Percentiles rank a stretch among this genome's conserved stretches.
phyloP scores from a whole-genome alignment of 1,140 invertebrate genomes.

The Sitobion miscanthi region DNA sequence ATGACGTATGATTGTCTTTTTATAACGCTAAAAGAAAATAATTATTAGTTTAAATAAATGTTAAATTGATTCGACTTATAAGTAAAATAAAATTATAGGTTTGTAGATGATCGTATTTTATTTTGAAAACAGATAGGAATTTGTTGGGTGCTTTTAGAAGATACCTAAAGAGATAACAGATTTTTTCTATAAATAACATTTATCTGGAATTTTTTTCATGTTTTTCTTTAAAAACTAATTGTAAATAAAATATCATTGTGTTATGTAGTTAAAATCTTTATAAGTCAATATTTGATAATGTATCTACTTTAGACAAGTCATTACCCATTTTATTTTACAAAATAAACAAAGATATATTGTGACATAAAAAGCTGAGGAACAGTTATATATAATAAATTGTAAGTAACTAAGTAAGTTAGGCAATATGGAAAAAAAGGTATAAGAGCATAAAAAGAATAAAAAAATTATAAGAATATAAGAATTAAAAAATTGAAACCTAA shows the following conservation, averaged over 20 bases:
- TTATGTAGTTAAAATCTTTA: not conserved
- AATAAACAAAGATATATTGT: not conserved
- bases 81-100: not conserved
- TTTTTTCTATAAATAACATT: not conserved
- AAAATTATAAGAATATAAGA: not conserved
- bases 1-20: conserved; percentile 75
- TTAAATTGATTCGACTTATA: not conserved
- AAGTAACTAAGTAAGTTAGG: too few relatives aligned
- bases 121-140: not conserved
- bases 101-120: not conserved
- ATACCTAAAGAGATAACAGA: not conserved
- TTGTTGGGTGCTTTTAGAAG: not conserved
- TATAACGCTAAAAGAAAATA: conserved; percentile 72
- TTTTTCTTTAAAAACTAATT: not conserved
- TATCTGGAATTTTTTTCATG: not conserved
- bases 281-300: not conserved
- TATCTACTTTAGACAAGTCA: not conserved
- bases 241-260: too few relatives aligned
- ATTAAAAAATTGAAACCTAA: not conserved
- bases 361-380: not conserved
- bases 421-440: not conserved
- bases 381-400: not conserved
- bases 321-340: not conserved
- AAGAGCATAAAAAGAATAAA: not conserved
- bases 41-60: not conserved